These are phyloP conservation scores for Phrynocephalus vlangalii DNA, from an alignment of 2,797 vertebrate genomes.

Conservation along the genomic window DNA sequence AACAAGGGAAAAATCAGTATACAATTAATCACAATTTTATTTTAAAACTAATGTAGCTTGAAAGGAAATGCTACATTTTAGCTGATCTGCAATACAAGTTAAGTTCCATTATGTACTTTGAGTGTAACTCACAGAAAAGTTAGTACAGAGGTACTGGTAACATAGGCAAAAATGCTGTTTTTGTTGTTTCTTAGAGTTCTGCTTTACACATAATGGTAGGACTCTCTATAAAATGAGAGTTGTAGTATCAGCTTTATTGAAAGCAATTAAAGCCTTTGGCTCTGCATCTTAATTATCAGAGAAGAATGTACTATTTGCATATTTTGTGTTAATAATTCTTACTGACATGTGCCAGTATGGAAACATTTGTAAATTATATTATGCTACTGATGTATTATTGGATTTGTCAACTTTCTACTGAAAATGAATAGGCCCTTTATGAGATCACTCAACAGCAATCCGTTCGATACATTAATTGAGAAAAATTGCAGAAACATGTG, in stretches of 20 bases:
- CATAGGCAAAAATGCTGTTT: background rate
- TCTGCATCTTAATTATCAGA: conserved; percentile 31
- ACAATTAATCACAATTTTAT: too few species aligned
- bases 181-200: background rate
- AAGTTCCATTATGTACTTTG: background rate
- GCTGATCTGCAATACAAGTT: background rate
- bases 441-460: conserved; percentile 1
- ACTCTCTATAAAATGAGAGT: conserved; percentile 1
- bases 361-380: conserved; percentile 41
- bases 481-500: background rate
- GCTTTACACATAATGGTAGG: background rate
- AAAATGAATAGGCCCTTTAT: conserved; percentile 60
- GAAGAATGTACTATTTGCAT: background rate
- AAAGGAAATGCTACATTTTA: background rate
- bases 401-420: conserved; percentile 75
- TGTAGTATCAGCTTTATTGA: background rate
- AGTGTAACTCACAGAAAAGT: background rate
- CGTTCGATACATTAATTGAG: background rate
- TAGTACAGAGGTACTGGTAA: background rate
- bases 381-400: conserved; percentile 66
- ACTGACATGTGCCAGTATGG: conserved; percentile 38
- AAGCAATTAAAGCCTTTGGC: background rate
- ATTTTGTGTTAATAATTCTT: conserved; percentile 22
- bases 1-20: background rate
- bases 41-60: background rate